phyloP scores from a whole-genome alignment of 2,797 vertebrate genomes.

The Chrosomus eos region DNA sequence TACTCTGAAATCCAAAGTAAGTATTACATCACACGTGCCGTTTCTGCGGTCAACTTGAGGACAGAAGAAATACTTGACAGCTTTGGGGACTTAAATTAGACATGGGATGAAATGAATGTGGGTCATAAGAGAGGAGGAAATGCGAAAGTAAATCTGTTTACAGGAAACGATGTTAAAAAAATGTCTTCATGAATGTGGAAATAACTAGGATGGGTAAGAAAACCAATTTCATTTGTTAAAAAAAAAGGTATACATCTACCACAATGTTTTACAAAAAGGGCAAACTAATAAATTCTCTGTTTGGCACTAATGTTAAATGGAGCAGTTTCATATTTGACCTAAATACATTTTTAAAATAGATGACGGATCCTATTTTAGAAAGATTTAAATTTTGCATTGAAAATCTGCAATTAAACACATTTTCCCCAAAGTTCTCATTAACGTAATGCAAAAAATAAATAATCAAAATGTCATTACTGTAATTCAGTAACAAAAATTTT shows the following conservation, averaged over 20 bases:
- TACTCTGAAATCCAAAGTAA: not conserved
- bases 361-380: not conserved
- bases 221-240: not conserved
- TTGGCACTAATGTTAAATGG: constrained; percentile 13
- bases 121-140: not conserved
- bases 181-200: not conserved
- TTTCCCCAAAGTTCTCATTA: not conserved
- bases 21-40: not conserved
- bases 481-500: not conserved
- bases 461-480: not conserved
- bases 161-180: not conserved
- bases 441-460: not conserved
- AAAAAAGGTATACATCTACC: not conserved
- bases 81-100: not conserved
- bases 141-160: not conserved
- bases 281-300: not conserved
- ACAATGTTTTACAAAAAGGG: not conserved
- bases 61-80: not conserved
- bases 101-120: not conserved
- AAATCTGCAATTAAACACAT: not conserved
- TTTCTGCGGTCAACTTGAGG: not conserved
- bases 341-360: not conserved
- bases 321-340: not conserved
- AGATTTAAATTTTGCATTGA: not conserved
- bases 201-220: not conserved